Conservation (phyloP, 2,888 invertebrate genomes). For the Dolichopus griseipennis region DNA sequence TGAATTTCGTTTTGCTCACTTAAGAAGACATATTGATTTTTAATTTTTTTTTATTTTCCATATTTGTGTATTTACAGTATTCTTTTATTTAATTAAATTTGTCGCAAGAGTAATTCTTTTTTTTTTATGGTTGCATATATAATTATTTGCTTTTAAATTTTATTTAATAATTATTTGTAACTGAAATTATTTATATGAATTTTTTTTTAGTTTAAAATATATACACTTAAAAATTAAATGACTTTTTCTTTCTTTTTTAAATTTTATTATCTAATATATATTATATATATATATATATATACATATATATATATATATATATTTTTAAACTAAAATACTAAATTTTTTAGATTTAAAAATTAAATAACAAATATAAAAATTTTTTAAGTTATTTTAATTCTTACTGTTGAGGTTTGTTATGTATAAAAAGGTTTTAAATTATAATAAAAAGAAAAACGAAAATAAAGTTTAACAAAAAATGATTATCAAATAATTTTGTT, state of each 20-base stretch:
- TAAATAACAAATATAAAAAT: neutral
- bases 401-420: no score
- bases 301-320: neutral
- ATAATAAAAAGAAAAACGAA: no score
- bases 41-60: neutral
- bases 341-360: neutral
- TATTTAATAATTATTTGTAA: neutral
- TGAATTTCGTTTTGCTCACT: neutral
- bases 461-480: no score
- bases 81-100: neutral
- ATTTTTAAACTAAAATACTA: neutral
- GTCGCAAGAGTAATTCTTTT: neutral
- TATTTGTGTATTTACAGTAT: neutral
- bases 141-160: neutral
- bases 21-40: neutral
- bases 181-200: no score
- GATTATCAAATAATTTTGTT: no score
- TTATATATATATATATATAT: neutral
- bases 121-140: neutral
- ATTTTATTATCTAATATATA: no score
- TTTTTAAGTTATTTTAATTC: neutral
- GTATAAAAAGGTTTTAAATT: no score
- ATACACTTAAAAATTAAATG: constrained; percentile 8
- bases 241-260: constrained; percentile 7
- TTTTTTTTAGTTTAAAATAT: neutral